Percentiles rank a stretch among this genome's conserved stretches.
Conservation (phyloP, 35 echinoderm and acorn worm species). For the Ptychodera flava region DNA sequence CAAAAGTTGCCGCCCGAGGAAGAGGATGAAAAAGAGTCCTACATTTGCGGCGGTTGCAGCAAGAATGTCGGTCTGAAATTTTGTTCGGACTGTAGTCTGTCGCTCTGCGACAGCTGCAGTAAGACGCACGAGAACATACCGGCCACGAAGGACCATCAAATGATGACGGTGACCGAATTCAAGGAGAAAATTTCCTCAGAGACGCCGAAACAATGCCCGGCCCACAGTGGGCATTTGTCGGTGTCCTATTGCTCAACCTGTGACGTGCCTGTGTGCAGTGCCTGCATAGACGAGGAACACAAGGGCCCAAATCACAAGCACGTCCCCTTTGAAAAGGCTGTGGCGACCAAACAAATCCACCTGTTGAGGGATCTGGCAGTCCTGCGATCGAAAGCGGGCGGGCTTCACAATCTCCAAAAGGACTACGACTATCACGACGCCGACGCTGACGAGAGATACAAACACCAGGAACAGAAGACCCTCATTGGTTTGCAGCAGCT, state of each 20-base stretch:
- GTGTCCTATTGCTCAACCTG: not conserved
- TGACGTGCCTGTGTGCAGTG: not conserved
- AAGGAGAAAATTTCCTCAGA: not conserved
- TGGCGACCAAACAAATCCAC: not conserved
- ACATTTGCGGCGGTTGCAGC: not conserved
- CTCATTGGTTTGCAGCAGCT: not conserved
- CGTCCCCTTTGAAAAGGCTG: not conserved
- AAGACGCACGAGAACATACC: not conserved
- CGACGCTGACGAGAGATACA: not conserved
- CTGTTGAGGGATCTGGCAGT: not conserved
- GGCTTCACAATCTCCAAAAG: not conserved
- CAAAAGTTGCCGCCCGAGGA: no score
- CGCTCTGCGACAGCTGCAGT: not conserved
- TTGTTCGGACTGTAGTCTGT: not conserved
- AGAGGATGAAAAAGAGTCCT: no score
- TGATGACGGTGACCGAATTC: not conserved
- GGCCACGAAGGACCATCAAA: not conserved
- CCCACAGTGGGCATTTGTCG: not conserved
- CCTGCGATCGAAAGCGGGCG: not conserved
- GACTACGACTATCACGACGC: not conserved
- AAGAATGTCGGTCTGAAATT: not conserved
- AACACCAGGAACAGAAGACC: not conserved
- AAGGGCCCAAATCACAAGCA: not conserved
- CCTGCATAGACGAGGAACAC: not conserved
- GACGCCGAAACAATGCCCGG: not conserved